Conservation (phyloP, 53 echinoderm and acorn worm genomes). For the Astropecten irregularis region DNA sequence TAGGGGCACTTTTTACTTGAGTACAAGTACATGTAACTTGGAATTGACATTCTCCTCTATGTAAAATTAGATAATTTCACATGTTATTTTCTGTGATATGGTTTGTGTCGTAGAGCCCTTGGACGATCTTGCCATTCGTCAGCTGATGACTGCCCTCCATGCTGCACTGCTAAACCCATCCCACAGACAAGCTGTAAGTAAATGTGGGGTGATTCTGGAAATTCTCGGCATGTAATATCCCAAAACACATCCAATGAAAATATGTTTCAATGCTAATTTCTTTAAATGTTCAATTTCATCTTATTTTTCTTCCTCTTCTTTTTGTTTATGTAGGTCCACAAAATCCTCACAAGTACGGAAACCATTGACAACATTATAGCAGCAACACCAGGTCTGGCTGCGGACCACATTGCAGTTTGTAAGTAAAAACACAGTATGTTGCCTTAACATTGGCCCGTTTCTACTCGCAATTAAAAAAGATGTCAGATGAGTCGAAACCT, state of each 20-base stretch:
- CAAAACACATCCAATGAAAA: not conserved
- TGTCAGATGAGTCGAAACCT: too few relatives aligned
- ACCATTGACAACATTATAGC: slow-evolving; percentile 95
- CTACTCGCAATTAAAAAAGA: too few relatives aligned
- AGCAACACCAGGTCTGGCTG: slow-evolving; percentile 84
- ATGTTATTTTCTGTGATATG: too few relatives aligned
- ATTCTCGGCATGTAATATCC: not conserved
- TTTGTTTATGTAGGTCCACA: slow-evolving; percentile 96
- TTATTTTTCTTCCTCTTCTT: too few relatives aligned
- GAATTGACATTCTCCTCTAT: too few relatives aligned
- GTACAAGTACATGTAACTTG: too few relatives aligned
- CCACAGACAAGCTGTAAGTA: slow-evolving; percentile 95
- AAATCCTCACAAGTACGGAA: slow-evolving; percentile 89
- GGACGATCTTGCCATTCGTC: slow-evolving; percentile 87
- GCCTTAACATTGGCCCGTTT: not conserved
- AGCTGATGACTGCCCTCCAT: slow-evolving; percentile 90
- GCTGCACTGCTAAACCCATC: slow-evolving; percentile 91
- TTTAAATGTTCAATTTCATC: not conserved
- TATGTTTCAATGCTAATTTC: not conserved
- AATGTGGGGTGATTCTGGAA: too few relatives aligned
- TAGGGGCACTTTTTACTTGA: too few relatives aligned
- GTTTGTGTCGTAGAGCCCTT: slow-evolving; percentile 84
- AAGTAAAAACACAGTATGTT: too few relatives aligned
- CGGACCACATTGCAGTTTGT: slow-evolving; percentile 93
- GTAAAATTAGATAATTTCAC: too few relatives aligned